A percentile compares a stretch with the other conserved stretches of the same genome.
Conservation (phyloP, 2,113 vertebrate genomes). For the Heteronetta atricapilla region DNA sequence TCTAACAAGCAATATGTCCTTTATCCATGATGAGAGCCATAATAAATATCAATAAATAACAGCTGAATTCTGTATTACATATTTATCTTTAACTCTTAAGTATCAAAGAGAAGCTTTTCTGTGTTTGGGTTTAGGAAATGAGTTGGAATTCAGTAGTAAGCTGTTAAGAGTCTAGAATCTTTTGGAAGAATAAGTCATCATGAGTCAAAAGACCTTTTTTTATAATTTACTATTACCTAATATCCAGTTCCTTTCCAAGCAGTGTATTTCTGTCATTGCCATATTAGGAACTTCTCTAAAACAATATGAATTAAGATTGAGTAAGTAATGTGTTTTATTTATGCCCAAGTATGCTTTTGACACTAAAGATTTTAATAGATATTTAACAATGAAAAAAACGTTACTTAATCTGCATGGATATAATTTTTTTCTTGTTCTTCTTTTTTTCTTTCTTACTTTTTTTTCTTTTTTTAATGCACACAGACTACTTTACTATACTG, state of each 20-base stretch:
- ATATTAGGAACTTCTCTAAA: not conserved
- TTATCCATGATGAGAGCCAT: not conserved
- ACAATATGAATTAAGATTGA: not conserved
- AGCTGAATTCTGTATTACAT: not conserved
- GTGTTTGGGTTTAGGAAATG: not conserved
- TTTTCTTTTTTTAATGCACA: not conserved
- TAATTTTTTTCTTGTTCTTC: not conserved
- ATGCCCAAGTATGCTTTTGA: not conserved
- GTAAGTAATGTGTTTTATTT: not conserved
- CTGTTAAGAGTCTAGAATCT: not conserved
- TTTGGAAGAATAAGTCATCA: not conserved
- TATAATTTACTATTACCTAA: not conserved
- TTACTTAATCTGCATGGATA: not conserved
- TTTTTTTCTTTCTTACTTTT: constrained; percentile 4
- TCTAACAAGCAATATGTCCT: not conserved
- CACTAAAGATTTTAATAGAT: not conserved
- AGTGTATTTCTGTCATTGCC: not conserved
- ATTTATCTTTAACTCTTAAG: not conserved
- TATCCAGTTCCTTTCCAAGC: not conserved
- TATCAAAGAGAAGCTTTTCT: not conserved
- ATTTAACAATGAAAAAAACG: not conserved
- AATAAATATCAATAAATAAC: not conserved
- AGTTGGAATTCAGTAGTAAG: not conserved
- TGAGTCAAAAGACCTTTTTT: not conserved
- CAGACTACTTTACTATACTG: constrained; percentile 95